Conservation (phyloP, 1,140 invertebrate species). For the Dreissena rostriformis region DNA sequence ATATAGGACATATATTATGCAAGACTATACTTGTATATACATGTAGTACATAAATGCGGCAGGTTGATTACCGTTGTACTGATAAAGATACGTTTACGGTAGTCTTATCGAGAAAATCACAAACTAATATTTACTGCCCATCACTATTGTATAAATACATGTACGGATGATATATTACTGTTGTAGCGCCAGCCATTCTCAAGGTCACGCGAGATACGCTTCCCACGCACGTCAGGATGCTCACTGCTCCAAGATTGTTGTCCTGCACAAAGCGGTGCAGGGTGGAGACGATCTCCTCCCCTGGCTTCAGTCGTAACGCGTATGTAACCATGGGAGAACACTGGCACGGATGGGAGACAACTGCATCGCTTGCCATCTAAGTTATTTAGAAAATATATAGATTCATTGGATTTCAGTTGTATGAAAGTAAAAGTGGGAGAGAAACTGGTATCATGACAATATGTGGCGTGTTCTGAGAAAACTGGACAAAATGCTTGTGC, state of each 20-base stretch:
- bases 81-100: no score
- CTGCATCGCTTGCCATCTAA: no score
- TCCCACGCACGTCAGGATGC: constrained; percentile 81
- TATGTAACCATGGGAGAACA: constrained; percentile 59
- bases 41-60: not conserved
- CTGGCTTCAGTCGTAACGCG: constrained; percentile 75
- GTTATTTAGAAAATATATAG: no score
- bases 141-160: not conserved
- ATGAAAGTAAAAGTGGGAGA: no score
- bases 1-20: not conserved
- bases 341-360: not conserved
- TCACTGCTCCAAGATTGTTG: constrained; percentile 76
- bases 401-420: no score
- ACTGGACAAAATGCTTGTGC: no score
- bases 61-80: not conserved
- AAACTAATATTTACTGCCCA: not conserved
- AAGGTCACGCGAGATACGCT: constrained; percentile 80
- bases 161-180: constrained; percentile 51
- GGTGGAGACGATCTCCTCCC: constrained; percentile 75
- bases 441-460: no score
- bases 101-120: not conserved
- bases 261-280: constrained; percentile 74
- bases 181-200: constrained; percentile 76
- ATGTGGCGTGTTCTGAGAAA: no score
- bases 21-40: not conserved